Base-by-base conservation (phyloP, 1,140 invertebrate genomes). In the Zaprionus vittiger region DNA sequence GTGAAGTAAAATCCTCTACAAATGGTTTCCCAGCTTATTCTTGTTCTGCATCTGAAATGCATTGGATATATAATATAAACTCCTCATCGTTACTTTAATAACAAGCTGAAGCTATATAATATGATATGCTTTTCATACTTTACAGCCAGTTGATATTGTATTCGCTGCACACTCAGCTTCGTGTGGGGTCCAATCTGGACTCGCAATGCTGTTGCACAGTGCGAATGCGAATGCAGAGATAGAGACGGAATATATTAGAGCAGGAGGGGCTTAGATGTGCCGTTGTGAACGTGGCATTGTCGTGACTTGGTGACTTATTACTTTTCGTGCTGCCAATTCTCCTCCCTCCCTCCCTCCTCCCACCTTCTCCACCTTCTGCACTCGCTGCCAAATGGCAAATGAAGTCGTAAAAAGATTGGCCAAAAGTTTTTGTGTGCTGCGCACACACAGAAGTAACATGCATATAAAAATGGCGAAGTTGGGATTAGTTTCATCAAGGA, bases 401-500 rank as follows among this genome's bases (percentile, higher is more conserved):
- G 71, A 82, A 91, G 89, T 91, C 89, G 83, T 91, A 91, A 91
- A 91, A 91, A 91, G 82, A 91, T 91, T 91, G 83, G 79, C 71
- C 73, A 84, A 91, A 91, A 91, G 67, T 91, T 89, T 89, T 91
- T 91, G 81, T 91, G 83, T 78, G 81, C 89, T 76, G 80, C 67
- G 78, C 81, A 77, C 41, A 47, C 38, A 41, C 41, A 81, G 68
- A 89, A 89, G 87, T 81, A 90, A 47, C 84, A 81, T 80, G 71
- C 84, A 87, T 91, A 91, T 91, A 89, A 91, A 91, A 91, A 89
- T 91, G 83, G 74, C 81, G 66, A 81, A 84, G 83, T 82, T 84
- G 79, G 89, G 89, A 91, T 91, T 91, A 91, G 89, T 91, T 91
- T 91, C 83, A 89, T 91, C 87, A 91, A 85, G 83, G 83, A 84